These are phyloP conservation scores for Porites lutea DNA, from an alignment of 64 coral and sea anemone species.

Conservation along the genomic window DNA sequence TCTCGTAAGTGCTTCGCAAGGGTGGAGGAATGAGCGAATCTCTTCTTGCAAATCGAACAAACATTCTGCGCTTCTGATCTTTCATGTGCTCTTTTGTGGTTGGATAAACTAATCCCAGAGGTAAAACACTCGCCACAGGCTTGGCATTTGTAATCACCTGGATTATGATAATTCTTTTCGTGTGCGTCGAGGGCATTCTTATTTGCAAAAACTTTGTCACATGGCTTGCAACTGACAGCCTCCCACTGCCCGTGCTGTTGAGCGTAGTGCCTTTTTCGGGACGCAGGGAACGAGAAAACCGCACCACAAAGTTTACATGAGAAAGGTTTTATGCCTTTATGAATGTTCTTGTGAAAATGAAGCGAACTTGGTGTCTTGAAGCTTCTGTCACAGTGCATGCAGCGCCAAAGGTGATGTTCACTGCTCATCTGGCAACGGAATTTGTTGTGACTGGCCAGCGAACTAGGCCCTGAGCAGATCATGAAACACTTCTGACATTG, in stretches of 20 bases:
- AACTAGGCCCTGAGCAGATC: constrained; percentile 19
- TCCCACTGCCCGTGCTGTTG: background rate
- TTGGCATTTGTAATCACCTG: background rate
- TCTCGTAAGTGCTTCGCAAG: background rate
- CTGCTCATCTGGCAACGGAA: constrained; percentile 44
- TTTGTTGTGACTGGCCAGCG: constrained; percentile 41
- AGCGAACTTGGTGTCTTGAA: constrained; percentile 6
- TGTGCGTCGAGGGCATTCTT: background rate
- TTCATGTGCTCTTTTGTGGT: background rate
- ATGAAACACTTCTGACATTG: constrained; percentile 53
- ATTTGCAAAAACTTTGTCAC: background rate
- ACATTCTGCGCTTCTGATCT: background rate
- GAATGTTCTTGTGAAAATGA: constrained; percentile 44
- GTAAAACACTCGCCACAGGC: background rate
- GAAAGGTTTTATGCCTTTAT: constrained; percentile 30
- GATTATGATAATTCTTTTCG: background rate
- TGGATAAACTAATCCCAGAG: background rate
- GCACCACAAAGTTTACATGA: constrained; percentile 17
- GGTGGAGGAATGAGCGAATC: background rate
- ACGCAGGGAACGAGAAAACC: background rate
- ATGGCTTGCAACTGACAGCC: background rate
- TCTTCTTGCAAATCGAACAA: constrained; percentile 11
- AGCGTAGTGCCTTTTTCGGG: constrained; percentile 3
- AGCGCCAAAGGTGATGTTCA: constrained; percentile 35
- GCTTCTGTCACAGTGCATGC: constrained; percentile 50